Evolutionary conservation across 2,797 vertebrate genomes (phyloP).

Genomic region (Acridotheres tristis): DNA sequence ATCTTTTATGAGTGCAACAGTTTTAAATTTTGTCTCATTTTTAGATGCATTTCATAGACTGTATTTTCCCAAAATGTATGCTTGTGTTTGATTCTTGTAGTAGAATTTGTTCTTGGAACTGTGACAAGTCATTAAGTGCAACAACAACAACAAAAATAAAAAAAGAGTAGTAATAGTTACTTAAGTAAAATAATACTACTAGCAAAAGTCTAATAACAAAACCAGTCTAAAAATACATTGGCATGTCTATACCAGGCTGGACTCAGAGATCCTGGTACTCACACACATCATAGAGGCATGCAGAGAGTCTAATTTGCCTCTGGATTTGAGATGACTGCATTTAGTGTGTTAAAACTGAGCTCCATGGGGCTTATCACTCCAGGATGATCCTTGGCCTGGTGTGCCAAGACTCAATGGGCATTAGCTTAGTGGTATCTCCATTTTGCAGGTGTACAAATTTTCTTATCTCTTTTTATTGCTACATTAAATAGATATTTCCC

Average conservation of each 20-base stretch:
- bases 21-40: neutral
- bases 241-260: rapidly evolving
- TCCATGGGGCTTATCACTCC: neutral
- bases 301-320: neutral
- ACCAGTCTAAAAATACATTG: neutral
- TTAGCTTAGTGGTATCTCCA: neutral
- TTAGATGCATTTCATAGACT: neutral
- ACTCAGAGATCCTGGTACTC: neutral
- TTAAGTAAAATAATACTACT: neutral
- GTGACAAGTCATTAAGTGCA: neutral
- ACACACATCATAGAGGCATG: neutral
- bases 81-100: neutral
- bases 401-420: neutral
- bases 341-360: neutral
- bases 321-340: neutral
- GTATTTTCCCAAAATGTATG: neutral
- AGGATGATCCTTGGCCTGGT: neutral
- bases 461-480: neutral
- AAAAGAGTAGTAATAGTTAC: neutral
- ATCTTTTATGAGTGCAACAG: neutral
- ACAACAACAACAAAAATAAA: neutral
- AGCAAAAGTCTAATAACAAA: neutral
- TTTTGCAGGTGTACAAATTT: constrained; percentile 25
- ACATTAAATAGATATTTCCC: neutral
- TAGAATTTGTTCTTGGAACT: neutral